Evolutionary conservation across 2,888 invertebrate species (phyloP).

Genomic region (Sthenelais limicola): DNA sequence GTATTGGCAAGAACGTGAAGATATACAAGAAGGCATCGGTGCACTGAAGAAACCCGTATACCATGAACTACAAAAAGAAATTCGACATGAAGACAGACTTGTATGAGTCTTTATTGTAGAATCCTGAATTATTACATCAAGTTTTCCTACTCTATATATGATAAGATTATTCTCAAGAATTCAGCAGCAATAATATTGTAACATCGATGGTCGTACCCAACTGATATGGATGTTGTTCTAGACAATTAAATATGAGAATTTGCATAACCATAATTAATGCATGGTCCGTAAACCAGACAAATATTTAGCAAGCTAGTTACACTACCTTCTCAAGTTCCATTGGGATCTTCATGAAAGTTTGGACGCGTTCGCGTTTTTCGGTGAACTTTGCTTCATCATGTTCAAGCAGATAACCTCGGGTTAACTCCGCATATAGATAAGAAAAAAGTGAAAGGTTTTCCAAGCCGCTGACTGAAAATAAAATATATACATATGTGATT

Average conservation of each 20-base stretch:
- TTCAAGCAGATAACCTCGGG: conserved; percentile 92
- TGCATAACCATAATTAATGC: no score
- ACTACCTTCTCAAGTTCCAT: conserved; percentile 79
- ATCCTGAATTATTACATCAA: neutral
- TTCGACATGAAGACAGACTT: neutral
- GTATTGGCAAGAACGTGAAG: conserved; percentile 95
- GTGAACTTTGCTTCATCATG: conserved; percentile 96
- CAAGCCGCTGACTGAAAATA: no score
- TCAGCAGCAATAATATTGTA: no score
- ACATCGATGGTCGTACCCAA: no score
- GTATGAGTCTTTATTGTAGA: neutral
- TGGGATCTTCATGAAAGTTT: conserved; percentile 96
- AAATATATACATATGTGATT: no score
- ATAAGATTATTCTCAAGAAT: no score
- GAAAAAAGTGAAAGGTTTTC: conserved; percentile 46
- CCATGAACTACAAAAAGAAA: conserved; percentile 66
- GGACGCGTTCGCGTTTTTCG: conserved; percentile 92
- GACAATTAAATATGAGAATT: no score
- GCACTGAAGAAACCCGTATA: conserved; percentile 78
- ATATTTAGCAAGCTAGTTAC: no score
- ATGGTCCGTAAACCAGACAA: no score
- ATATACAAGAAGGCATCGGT: conserved; percentile 97
- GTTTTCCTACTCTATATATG: no score
- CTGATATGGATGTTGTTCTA: no score
- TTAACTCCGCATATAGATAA: conserved; percentile 80